Conservation (phyloP, 1,140 invertebrate genomes). For the Nixonia krombeini region DNA sequence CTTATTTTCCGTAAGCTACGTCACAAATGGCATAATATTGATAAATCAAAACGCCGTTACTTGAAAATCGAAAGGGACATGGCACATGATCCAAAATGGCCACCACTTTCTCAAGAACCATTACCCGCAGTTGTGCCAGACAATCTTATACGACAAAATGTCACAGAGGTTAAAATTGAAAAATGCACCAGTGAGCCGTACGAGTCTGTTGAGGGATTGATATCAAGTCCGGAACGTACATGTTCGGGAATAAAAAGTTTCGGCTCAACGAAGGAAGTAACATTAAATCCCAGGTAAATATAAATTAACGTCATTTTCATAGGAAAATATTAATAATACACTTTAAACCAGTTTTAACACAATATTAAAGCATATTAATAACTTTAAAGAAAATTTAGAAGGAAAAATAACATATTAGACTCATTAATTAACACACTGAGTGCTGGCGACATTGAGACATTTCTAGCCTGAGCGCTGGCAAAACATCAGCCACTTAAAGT, state of each 20-base stretch:
- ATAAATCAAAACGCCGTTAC: slow-evolving; percentile 76
- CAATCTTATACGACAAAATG: slow-evolving; percentile 61
- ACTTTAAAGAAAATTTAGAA: too few species aligned
- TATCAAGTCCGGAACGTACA: slow-evolving; percentile 28
- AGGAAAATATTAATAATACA: too few species aligned
- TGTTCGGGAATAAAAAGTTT: slow-evolving; percentile 39
- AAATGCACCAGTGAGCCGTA: slow-evolving; percentile 55
- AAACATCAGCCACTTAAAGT: too few species aligned
- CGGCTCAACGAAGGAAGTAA: slow-evolving; percentile 65
- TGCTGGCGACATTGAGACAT: too few species aligned
- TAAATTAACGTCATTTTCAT: too few species aligned
- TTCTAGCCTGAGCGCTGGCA: too few species aligned
- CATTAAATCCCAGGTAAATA: slow-evolving; percentile 62
- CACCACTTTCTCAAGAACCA: slow-evolving; percentile 68
- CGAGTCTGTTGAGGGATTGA: slow-evolving; percentile 30
- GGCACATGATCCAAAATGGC: slow-evolving; percentile 75
- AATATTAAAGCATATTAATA: too few species aligned
- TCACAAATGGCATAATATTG: slow-evolving; percentile 70
- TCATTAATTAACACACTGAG: too few species aligned
- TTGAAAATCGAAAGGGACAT: slow-evolving; percentile 75
- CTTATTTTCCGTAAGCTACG: slow-evolving; percentile 74
- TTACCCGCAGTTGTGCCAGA: slow-evolving; percentile 60
- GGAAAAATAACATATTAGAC: too few species aligned
- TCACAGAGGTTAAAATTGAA: slow-evolving; percentile 68
- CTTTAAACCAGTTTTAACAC: too few species aligned